Base-by-base conservation (phyloP, 1,140 invertebrate genomes). In the Lucilia sericata region DNA sequence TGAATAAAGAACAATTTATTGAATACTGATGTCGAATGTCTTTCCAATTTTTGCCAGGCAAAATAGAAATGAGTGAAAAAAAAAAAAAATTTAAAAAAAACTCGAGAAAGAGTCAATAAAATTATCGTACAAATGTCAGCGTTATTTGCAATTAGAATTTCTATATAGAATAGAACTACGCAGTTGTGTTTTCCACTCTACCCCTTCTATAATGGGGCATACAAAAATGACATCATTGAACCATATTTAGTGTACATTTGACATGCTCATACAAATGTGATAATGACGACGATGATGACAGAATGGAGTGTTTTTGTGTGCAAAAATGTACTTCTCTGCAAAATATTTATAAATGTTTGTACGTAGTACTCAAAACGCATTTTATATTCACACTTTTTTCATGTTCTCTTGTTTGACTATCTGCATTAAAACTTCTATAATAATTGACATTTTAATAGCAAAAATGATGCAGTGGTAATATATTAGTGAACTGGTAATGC, bases 71-170 rank as follows among this genome's bases (percentile, higher is more conserved):
- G n/a, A 4, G 14, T 60, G 55, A 60, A 60, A 60, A 60, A 60
- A 60, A 5, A 60, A n/a, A n/a, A 60, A 60, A 60, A 60, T 3
- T n/a, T n/a, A 60, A 60, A n/a, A n/a, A n/a, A n/a, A n/a, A n/a
- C n/a, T n/a, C 12, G 51, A 60, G 3, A 60, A 60, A 60, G 55
- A 60, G 55, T 60, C 55, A 60, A 60, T 60, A 60, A 60, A 60
- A 60, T 60, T 60, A 60, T 12, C 55, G 55, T n/a, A 60, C 55
- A n/a, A 60, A 60, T 60, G 55, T 60, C 55, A 60, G 14, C 55
- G 13, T 60, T n/a, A 60, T 60, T 60, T 60, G 2, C n/a, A 60
- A 60, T 60, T 60, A 60, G 13, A 60, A 60, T 60, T 42, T 60
- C 17, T n/a, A n/a, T 60, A n/a, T 3, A 14, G 5, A 60, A 14